Evolutionary conservation across 2,888 invertebrate genomes (phyloP).

Genomic region (Embidobia sp.): DNA sequence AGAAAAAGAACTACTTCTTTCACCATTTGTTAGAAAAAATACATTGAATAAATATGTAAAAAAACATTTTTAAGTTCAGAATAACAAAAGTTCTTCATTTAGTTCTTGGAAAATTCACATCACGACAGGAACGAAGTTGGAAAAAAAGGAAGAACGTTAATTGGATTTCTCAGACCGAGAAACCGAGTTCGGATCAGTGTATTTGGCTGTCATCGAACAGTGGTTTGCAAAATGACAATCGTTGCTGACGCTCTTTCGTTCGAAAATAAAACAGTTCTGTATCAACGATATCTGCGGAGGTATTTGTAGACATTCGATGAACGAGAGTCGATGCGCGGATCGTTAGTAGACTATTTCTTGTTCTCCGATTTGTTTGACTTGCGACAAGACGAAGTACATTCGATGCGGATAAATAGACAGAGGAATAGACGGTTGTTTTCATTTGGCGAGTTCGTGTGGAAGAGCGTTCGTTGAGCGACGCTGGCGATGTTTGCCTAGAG

Average conservation of each 20-base stretch:
- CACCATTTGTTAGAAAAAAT: too few species aligned
- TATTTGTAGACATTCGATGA: constrained; percentile 14
- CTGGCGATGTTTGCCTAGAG: constrained; percentile 15
- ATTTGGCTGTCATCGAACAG: constrained; percentile 42
- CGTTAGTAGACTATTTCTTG: constrained; percentile 42
- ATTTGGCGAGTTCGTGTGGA: constrained; percentile 60
- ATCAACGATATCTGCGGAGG: neutral
- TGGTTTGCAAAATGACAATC: constrained; percentile 19
- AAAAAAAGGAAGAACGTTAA: too few species aligned
- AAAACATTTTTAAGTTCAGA: too few species aligned
- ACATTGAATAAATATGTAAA: too few species aligned
- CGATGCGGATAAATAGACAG: constrained; percentile 33
- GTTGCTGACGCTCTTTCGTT: constrained; percentile 44
- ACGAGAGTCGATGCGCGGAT: constrained; percentile 44
- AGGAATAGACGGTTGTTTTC: constrained; percentile 24
- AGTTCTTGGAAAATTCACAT: constrained; percentile 10
- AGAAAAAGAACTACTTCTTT: neutral
- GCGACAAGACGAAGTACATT: constrained; percentile 14
- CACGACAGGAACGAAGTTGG: too few species aligned
- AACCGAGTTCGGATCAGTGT: too few species aligned
- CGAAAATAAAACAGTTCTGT: too few species aligned
- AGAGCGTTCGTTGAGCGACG: constrained; percentile 39
- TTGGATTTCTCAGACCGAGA: too few species aligned
- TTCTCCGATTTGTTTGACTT: constrained; percentile 7
- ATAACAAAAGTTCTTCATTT: too few species aligned